These are phyloP conservation scores for Leucophenga montana DNA, from an alignment of 2,888 invertebrate species.

Conservation along the genomic window DNA sequence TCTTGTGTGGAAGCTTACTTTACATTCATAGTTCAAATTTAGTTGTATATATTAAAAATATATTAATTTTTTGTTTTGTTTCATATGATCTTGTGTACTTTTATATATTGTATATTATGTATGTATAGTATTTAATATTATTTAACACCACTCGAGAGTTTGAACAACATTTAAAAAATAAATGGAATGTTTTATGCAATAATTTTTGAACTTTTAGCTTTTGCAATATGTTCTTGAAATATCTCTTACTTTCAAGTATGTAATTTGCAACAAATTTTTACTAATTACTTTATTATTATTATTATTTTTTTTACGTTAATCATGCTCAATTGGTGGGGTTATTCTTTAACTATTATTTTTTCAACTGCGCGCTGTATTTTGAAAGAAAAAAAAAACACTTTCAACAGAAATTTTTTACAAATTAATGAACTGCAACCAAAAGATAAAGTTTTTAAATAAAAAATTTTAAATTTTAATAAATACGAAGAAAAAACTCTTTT, in stretches of 20 bases:
- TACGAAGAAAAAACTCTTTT: slow-evolving; percentile 46
- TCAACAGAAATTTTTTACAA: slow-evolving; percentile 10
- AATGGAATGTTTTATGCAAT: slow-evolving; percentile 11
- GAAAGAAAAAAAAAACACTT: background rate
- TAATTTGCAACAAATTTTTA: slow-evolving; percentile 32
- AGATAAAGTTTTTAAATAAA: background rate
- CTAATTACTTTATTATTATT: slow-evolving; percentile 11
- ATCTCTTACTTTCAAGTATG: background rate
- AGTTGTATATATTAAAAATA: slow-evolving; percentile 2
- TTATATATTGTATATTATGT: background rate
- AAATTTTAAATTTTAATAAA: slow-evolving; percentile 48
- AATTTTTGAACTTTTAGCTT: background rate
- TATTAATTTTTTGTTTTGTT: background rate
- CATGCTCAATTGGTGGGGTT: slow-evolving; percentile 57
- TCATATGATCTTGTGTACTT: background rate
- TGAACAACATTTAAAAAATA: slow-evolving; percentile 7
- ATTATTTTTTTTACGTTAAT: slow-evolving; percentile 26
- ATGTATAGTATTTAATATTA: background rate
- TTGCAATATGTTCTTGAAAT: background rate
- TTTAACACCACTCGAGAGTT: background rate
- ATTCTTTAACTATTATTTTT: slow-evolving; percentile 44
- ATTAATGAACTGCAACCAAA: slow-evolving; percentile 17
- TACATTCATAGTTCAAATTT: slow-evolving; percentile 14
- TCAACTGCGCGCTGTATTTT: background rate
- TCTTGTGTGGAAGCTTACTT: slow-evolving; percentile 16